Conservation (phyloP, 2,888 invertebrate genomes). For the Pammene aurita region DNA sequence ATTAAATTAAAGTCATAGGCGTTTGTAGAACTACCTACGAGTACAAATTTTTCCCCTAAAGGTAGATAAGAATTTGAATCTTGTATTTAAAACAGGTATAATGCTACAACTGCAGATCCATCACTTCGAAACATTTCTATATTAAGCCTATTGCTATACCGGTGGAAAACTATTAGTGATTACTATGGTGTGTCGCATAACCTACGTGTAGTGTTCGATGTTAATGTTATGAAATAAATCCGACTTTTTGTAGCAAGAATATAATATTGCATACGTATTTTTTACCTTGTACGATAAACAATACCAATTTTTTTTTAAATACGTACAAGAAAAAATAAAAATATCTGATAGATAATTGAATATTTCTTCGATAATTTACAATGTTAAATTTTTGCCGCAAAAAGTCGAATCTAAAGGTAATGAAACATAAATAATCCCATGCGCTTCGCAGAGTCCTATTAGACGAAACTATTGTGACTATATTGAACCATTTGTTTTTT, state of each 20-base stretch:
- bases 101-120: slow-evolving; percentile 18
- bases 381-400: not conserved
- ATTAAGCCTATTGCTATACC: slow-evolving; percentile 64
- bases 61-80: no score
- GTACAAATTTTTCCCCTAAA: no score
- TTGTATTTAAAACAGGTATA: not conserved
- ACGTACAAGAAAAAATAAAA: not conserved
- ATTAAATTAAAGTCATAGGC: no score
- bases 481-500: not conserved
- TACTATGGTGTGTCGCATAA: slow-evolving; percentile 60
- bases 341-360: not conserved
- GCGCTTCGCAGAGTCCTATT: slow-evolving; percentile 47
- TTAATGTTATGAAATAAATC: slow-evolving; percentile 27
- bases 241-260: not conserved
- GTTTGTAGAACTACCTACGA: no score
- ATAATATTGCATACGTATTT: not conserved
- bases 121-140: slow-evolving; percentile 25
- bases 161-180: slow-evolving; percentile 67
- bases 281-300: no score
- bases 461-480: not conserved
- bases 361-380: not conserved
- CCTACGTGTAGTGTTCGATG: slow-evolving; percentile 60
- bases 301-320: no score
- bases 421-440: slow-evolving; percentile 43
- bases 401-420: slow-evolving; percentile 10